Base-by-base conservation (phyloP, 2,797 vertebrate genomes). In the Phrynocephalus vlangalii region DNA sequence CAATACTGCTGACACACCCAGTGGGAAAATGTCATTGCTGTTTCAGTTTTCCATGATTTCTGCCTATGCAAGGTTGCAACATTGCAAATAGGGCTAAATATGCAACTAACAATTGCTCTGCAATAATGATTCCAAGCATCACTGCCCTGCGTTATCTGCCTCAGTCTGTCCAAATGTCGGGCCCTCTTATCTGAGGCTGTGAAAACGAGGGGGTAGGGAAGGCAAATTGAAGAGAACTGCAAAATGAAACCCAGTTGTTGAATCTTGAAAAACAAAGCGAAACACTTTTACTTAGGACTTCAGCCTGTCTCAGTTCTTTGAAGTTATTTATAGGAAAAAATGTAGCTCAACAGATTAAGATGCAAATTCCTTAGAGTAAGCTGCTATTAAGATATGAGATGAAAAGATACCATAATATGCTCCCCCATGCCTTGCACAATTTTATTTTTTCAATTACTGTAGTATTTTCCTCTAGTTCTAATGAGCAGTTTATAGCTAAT, bases 401-500 rank as follows among this genome's bases (percentile, higher is more conserved):
- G 78, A 60, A 60, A 30, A 79, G 33, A 18, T 44, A 56, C 50
- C 28, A 60, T 79, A 48, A 82, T 44, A 82, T 67, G 68, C 30
- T 24, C 30, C 50, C 7, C 50, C 7, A 75, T 2, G 26, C 9
- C 9, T n/a, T 22, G 44, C 28, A 73, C n/a, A 50, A 38, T 22
- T 22, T 52, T 18, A 33, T 56, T 48, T 50, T 20, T 22, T 18
- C 67, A 85, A 67, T 50, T 66, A 66, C n/a, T 78, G 44, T 6
- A 30, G 22, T 63, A 73, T 84, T 73, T 75, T 63, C 2, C 30
- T 28, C 30, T 75, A 50, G 28, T n/a, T 33, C 44, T 66, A 77
- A 84, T 84, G 72, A 77, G 28, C 38, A 67, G 38, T 48, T 77
- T 78, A 77, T 85, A 7, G 16, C 63, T 28, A 85, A 78, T 60